Evolutionary conservation across 2,113 vertebrate genomes (phyloP), one percentile per base, ranked within the genome.

Genomic region (Planiliza haematocheilus): DNA sequence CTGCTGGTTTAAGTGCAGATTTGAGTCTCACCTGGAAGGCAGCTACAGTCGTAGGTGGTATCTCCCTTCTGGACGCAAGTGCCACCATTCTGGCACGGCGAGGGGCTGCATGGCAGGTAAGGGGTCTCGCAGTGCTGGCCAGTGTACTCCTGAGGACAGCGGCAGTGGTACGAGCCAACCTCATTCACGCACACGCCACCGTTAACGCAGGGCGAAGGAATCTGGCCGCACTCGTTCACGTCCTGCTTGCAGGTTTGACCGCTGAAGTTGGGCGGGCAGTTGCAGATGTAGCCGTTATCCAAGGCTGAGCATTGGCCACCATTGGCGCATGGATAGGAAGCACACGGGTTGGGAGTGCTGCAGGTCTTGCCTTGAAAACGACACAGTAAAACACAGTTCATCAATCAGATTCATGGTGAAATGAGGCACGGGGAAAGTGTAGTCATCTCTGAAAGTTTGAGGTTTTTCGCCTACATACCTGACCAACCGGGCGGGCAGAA

Each of bases 321-420:
- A 0, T 99, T 99, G 81, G 96, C 97, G 0, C 97, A 99, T 0
- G 98, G 97, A 84, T 98, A 99, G 68, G 98, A 99, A 55, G 98
- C 97, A 0, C 98, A 99, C 0, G 98, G 96, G 81, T 99, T 96
- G 0, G 98, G 94, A 59, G 96, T 94, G 82, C 97, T 95, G 91
- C 98, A 99, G 0, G 90, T 94, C 89, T 97, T 97, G 21, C 98
- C 98, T 99, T 80, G 14, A 52, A 38, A 56, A 7, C 1, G 66
- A 61, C 14, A 78, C 21, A 49, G 18, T 7, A 52, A 36, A 4
- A 43, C 2, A 46, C 24, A 21, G 18, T 34, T 21, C 11, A 42
- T 56, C 8, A 21, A 38, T 13, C 37, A 20, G 2, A 11, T 37
- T 64, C 0, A 13, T 8, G 6, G 7, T 12, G 9, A 67, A 51